Base-by-base conservation (phyloP, 2,797 vertebrate species). In the Gallinago stenura region DNA sequence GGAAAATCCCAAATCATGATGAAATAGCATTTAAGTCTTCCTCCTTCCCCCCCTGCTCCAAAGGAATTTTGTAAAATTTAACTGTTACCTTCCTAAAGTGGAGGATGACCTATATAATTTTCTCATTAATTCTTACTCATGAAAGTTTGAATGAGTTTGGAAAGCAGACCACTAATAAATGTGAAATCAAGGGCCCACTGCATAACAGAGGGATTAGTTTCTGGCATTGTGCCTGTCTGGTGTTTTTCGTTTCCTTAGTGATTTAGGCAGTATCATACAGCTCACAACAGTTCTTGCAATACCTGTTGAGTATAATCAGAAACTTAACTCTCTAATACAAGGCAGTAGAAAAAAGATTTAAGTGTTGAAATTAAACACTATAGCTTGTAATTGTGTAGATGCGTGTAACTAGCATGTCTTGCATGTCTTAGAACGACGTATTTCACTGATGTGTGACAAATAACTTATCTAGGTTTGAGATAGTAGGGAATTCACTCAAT, bases 371-470 rank as follows among this genome's bases (percentile, higher is more conserved):
- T 81, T 15, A 53, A 79, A 53, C 7, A 8, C 13, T 78, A 2
- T 6, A 20, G 39, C 45, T 53, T 43, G 7, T 69, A 60, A 14
- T 58, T 89, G 30, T 50, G 37, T 53, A 41, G 71, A 10, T 62
- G 43, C 22, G 25, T 22, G 58, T 66, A 61, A 65, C 17, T 54
- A 76, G 13, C 41, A 17, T 65, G n/a, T 79, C 18, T 64, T 53
- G 10, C 1, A 3, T 15, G 9, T 45, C 3, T 37, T 43, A n/a
- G 25, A 62, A 46, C 25, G 5, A 21, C 3, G 0, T 62, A 41
- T 39, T 76, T 85, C n/a, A 4, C 13, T 66, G 10, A 25, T 76
- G 41, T 37, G 31, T 86, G 45, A 35, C 30, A 41, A 51, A 48
- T 71, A 37, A 30, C 35, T 79, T 57, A 25, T 4, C 12, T 58